A percentile compares a stretch with the other conserved stretches of the same genome.
phyloP scores from a whole-genome alignment of 2,113 vertebrate genomes.

The Kryptolebias marmoratus region DNA sequence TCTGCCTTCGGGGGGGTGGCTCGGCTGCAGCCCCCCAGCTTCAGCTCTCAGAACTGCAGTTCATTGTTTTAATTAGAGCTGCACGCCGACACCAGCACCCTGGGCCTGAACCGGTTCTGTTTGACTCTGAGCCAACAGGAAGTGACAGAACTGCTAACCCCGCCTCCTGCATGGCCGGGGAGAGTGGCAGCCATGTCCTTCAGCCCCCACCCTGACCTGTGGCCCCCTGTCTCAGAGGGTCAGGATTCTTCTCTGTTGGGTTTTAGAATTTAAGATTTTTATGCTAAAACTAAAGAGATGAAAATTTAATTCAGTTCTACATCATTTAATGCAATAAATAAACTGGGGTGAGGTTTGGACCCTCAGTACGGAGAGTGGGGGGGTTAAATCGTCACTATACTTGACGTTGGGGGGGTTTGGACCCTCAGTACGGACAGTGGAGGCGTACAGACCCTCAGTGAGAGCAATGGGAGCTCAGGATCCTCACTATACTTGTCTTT shows the following conservation, averaged over 20 bases:
- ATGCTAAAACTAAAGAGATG: too few species aligned
- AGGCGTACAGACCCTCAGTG: neutral
- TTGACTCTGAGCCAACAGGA: constrained; percentile 29
- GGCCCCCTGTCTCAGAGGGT: constrained; percentile 50
- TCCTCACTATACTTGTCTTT: too few species aligned
- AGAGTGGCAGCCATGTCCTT: constrained; percentile 48
- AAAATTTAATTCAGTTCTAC: too few species aligned
- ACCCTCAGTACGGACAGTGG: neutral
- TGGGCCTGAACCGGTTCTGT: constrained; percentile 14
- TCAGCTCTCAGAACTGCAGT: constrained; percentile 19
- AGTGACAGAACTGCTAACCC: constrained; percentile 62
- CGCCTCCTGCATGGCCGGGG: constrained; percentile 30
- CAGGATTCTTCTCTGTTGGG: constrained; percentile 20
- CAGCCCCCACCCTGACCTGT: constrained; percentile 5
- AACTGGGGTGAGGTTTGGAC: too few species aligned
- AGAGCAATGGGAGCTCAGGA: neutral
- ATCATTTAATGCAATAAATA: too few species aligned
- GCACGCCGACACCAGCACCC: constrained; percentile 56
- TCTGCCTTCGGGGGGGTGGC: constrained; percentile 28
- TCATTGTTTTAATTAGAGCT: constrained; percentile 78
- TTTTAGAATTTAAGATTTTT: too few species aligned
- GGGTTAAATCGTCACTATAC: too few species aligned
- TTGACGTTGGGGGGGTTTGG: neutral
- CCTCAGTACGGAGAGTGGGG: too few species aligned
- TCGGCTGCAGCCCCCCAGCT: constrained; percentile 10